Evolutionary conservation across 2,888 invertebrate genomes (phyloP), one percentile per base, ranked within the genome.

Genomic region (Chironomus tentans): DNA sequence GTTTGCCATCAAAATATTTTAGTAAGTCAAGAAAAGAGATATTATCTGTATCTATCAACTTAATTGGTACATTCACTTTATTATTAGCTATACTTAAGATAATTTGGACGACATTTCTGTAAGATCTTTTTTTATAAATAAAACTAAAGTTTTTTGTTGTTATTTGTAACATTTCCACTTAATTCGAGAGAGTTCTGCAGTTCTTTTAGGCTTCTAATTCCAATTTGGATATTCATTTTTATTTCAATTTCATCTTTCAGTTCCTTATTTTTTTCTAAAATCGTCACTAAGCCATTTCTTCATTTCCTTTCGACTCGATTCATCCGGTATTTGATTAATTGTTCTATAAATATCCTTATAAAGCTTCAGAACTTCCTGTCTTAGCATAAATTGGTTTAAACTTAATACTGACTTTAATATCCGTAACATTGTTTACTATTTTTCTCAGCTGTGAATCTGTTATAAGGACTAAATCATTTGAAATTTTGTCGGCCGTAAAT

Each of bases 361-460:
- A 0, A 94, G 82, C 79, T 89, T 90, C 21, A 93, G 82, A 0
- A 93, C 93, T 84, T 94, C 90, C 84, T 91, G 90, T 12, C 92
- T 88, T 46, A 92, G 82, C 82, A 94, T 87, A 82, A 94, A 94
- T 94, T 94, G 72, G 18, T 62, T 73, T n/a, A 73, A 62, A 46
- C 46, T 73, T 6, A 73, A 28, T n/a, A 56, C 24, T 15, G 50
- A 12, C 24, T 71, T 71, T 18, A 71, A 5, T 15, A 6, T 15
- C 21, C 46, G 21, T 2, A 56, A 71, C 71, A 71, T 71, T 24
- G 22, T 62, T 62, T 24, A 21, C 22, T 21, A 21, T 62, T 62
- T n/a, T n/a, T n/a, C n/a, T n/a, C n/a, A n/a, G n/a, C n/a, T n/a
- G n/a, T n/a, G n/a, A n/a, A n/a, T n/a, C n/a, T n/a, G n/a, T n/a